These are phyloP conservation scores for Bostrychus sinensis DNA, from an alignment of 2,113 vertebrate genomes.

Conservation along the genomic window DNA sequence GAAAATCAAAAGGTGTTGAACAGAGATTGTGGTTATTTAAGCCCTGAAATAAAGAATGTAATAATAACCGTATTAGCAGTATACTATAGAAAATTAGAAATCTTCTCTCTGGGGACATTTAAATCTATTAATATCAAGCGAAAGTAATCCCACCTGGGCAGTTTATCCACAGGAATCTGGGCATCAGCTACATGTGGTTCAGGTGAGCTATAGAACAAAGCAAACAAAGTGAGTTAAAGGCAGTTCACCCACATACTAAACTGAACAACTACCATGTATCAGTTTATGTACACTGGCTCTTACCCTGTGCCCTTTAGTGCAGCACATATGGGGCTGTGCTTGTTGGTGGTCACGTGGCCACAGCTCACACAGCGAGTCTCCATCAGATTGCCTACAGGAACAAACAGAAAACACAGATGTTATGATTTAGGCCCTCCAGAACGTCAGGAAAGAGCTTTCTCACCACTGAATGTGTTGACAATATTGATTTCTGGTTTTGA, in stretches of 20 bases:
- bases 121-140: slow-evolving; percentile 16
- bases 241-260: background rate
- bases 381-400: slow-evolving; percentile 88
- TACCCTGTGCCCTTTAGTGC: slow-evolving; percentile 92
- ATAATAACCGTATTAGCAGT: no score
- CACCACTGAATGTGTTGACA: background rate
- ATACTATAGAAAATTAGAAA: no score
- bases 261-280: slow-evolving; percentile 2
- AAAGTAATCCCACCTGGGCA: slow-evolving; percentile 85
- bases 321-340: slow-evolving; percentile 88
- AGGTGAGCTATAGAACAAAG: slow-evolving; percentile 82
- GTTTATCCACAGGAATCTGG: slow-evolving; percentile 85
- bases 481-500: background rate
- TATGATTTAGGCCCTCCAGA: slow-evolving; percentile 7
- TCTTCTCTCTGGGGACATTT: background rate
- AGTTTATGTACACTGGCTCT: slow-evolving; percentile 22
- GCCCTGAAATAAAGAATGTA: no score
- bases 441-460: slow-evolving; percentile 5
- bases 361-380: slow-evolving; percentile 94
- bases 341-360: slow-evolving; percentile 84
- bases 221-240: slow-evolving; percentile 28
- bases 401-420: slow-evolving; percentile 33
- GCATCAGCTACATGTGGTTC: slow-evolving; percentile 83
- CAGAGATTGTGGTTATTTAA: no score
- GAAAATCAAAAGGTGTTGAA: no score